Conservation (phyloP, 2,888 invertebrate species). For the Drosophila diplacantha region DNA sequence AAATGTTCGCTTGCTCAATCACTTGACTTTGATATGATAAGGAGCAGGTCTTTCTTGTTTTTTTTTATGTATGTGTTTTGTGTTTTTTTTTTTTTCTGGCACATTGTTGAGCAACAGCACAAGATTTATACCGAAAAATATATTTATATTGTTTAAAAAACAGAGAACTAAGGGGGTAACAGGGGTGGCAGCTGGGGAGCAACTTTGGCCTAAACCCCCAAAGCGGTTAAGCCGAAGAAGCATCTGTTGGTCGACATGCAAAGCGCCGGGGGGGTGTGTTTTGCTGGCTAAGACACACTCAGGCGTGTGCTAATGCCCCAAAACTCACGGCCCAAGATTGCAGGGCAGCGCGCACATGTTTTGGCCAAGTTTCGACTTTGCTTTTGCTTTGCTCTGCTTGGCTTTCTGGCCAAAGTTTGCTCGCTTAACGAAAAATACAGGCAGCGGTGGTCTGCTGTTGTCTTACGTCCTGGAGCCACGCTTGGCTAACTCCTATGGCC, state of each 20-base stretch:
- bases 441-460: slow-evolving; percentile 33
- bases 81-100: background rate
- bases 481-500: slow-evolving; percentile 56
- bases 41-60: slow-evolving; percentile 9
- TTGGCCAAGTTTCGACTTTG: slow-evolving; percentile 54
- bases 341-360: slow-evolving; percentile 54
- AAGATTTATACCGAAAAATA: slow-evolving; percentile 28
- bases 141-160: slow-evolving; percentile 6
- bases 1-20: slow-evolving; percentile 7
- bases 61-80: background rate
- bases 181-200: background rate
- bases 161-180: background rate
- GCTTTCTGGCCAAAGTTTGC: slow-evolving; percentile 19
- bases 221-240: slow-evolving; percentile 13
- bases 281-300: slow-evolving; percentile 57
- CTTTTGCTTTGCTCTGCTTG: background rate
- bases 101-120: slow-evolving; percentile 6
- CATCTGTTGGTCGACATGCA: slow-evolving; percentile 54
- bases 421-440: slow-evolving; percentile 22
- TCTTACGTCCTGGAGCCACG: slow-evolving; percentile 61
- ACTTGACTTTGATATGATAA: slow-evolving; percentile 8
- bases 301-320: slow-evolving; percentile 69
- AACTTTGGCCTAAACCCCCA: slow-evolving; percentile 11
- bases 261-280: slow-evolving; percentile 14
- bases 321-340: slow-evolving; percentile 61